phyloP scores from a whole-genome alignment of 2,113 vertebrate species.

The Sarotherodon lohbergeri region DNA sequence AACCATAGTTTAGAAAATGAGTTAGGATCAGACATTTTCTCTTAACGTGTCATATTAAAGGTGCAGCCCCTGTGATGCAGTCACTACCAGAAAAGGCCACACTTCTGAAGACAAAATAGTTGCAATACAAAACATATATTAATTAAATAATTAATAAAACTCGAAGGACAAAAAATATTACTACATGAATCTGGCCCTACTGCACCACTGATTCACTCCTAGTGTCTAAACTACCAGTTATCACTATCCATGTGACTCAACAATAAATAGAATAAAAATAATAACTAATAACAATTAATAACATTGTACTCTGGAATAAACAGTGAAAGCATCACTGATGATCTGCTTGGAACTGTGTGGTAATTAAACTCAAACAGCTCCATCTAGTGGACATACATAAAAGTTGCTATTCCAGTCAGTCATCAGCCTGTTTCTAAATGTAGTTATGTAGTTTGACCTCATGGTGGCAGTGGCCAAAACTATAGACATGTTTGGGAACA shows the following conservation, averaged over 20 bases:
- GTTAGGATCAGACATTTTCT: fast-evolving
- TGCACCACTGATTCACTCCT: fast-evolving
- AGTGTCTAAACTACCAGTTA: neutral
- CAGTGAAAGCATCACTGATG: fast-evolving
- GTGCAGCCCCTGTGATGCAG: fast-evolving
- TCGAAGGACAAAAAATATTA: neutral
- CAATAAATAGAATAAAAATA: fast-evolving
- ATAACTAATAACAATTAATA: neutral
- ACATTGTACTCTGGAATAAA: neutral
- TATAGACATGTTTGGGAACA: neutral
- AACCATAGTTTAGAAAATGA: fast-evolving
- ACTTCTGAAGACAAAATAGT: neutral
- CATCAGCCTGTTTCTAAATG: fast-evolving
- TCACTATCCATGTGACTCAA: fast-evolving
- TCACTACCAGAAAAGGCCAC: fast-evolving
- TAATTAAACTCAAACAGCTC: neutral
- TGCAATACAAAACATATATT: neutral
- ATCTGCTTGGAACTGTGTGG: fast-evolving
- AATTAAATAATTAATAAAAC: neutral
- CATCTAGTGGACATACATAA: neutral
- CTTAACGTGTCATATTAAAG: neutral
- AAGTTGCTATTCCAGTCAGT: fast-evolving
- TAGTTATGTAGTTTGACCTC: neutral
- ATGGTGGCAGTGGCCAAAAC: fast-evolving
- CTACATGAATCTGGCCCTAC: fast-evolving